Base-by-base conservation (phyloP, 2,113 vertebrate genomes). In the Urocynchramus pylzowi region DNA sequence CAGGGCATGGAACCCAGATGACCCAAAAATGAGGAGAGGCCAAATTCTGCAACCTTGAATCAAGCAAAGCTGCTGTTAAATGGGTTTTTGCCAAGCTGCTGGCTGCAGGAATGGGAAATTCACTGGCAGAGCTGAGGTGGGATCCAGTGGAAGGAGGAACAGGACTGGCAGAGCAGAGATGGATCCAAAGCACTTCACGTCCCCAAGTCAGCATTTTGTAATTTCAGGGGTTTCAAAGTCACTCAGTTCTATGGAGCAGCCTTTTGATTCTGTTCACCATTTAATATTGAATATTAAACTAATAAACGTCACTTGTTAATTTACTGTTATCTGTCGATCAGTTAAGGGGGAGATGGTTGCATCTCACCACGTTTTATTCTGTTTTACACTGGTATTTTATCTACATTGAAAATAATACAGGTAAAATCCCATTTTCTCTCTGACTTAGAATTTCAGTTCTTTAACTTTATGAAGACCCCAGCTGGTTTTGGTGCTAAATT, bases 241-340 rank as follows among this genome's bases (percentile, higher is more conserved):
- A 84, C 85, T 93, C 92, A 45, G 73, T 95, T 93, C 60, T 88
- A 24, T 89, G 89, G 96, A 94, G 78, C 88, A 89, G 88, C 94
- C 68, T 91, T 95, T 95, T 74, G 41, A 69, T 96, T 97, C 94
- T 97, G 94, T 96, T 97, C 95, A 91, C 84, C 95, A 71, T 59
- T 76, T 86, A 67, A 85, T 95, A 96, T 92, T 97, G 97, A 97
- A 92, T 91, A 95, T 97, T 96, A 90, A 96, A 97, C 93, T 92
- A 97, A 97, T 96, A 97, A 96, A 92, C 63, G 68, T 33, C 88
- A 89, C 79, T 97, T 97, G 96, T 95, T 95, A 87, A 97, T 95
- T 97, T 97, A 96, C 90, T 91, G 97, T 75, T 97, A 95, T 95
- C 94, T 97, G 93, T 98, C 90, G 11, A 90, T 96, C 78, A 93